Evolutionary conservation across 2,797 vertebrate genomes (phyloP).

Genomic region (Fratercula arctica): DNA sequence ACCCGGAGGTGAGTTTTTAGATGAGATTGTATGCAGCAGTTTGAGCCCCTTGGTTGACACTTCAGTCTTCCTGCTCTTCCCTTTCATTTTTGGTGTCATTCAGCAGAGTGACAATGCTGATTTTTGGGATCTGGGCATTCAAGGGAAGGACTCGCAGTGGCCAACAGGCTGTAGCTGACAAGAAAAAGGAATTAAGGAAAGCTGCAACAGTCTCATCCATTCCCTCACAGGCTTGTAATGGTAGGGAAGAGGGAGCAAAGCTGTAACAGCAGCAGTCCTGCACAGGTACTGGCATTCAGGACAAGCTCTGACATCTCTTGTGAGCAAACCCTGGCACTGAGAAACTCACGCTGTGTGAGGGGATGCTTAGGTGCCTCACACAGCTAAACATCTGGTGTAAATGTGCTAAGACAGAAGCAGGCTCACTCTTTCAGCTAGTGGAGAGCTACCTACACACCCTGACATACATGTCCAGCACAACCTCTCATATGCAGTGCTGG

Average conservation of each 20-base stretch:
- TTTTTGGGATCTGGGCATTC: neutral
- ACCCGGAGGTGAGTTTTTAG: neutral
- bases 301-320: neutral
- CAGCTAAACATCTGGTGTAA: neutral
- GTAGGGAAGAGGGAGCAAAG: neutral
- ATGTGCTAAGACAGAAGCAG: neutral
- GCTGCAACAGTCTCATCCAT: neutral
- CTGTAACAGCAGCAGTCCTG: neutral
- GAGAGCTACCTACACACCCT: neutral
- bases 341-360: neutral
- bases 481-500: neutral
- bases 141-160: neutral
- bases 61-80: neutral
- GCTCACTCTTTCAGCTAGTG: neutral
- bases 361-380: neutral
- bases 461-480: neutral
- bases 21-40: neutral
- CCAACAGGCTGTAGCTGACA: neutral
- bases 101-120: neutral
- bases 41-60: neutral
- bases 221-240: neutral
- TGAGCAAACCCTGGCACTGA: neutral
- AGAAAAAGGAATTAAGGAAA: neutral
- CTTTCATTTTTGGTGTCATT: neutral
- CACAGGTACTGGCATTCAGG: neutral